These are phyloP conservation scores for Rhodophaea formosa DNA, from an alignment of 2,888 invertebrate genomes.

Conservation along the genomic window DNA sequence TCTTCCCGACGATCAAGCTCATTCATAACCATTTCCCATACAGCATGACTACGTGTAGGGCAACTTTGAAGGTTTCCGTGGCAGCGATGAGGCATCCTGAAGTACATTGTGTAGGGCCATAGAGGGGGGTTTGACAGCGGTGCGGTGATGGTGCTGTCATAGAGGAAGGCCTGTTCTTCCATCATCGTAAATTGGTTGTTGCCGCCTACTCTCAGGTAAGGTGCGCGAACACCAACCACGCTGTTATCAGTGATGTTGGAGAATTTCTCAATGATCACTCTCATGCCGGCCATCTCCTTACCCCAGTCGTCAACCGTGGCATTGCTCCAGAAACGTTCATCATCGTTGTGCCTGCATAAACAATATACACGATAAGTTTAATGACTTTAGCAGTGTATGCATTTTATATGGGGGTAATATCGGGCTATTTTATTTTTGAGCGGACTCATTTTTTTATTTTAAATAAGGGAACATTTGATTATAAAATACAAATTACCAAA, in stretches of 20 bases:
- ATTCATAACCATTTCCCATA: constrained; percentile 98
- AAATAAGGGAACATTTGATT: too few relatives aligned
- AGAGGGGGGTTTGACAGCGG: constrained; percentile 94
- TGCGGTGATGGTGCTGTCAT: constrained; percentile 97
- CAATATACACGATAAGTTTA: constrained; percentile 10
- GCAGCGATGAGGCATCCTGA: constrained; percentile 96
- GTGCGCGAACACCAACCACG: constrained; percentile 94
- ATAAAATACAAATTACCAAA: too few relatives aligned
- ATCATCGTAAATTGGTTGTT: constrained; percentile 99
- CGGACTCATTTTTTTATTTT: too few relatives aligned
- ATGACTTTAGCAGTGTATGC: too few relatives aligned
- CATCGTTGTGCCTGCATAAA: constrained; percentile 89
- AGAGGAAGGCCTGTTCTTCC: constrained; percentile 96
- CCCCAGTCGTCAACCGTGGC: constrained; percentile 96
- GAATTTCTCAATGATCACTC: constrained; percentile 93
- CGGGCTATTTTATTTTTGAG: too few relatives aligned
- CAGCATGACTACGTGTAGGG: constrained; percentile 94
- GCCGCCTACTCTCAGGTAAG: constrained; percentile 94
- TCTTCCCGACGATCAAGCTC: constrained; percentile 95
- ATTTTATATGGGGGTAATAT: too few relatives aligned
- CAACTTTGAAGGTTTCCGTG: constrained; percentile 95
- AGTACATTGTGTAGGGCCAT: constrained; percentile 99
- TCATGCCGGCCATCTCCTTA: constrained; percentile 96
- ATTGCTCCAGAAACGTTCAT: constrained; percentile 96
- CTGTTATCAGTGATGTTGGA: constrained; percentile 95